Conservation (phyloP, 2,888 invertebrate species). For the Drosophila mayaguana region DNA sequence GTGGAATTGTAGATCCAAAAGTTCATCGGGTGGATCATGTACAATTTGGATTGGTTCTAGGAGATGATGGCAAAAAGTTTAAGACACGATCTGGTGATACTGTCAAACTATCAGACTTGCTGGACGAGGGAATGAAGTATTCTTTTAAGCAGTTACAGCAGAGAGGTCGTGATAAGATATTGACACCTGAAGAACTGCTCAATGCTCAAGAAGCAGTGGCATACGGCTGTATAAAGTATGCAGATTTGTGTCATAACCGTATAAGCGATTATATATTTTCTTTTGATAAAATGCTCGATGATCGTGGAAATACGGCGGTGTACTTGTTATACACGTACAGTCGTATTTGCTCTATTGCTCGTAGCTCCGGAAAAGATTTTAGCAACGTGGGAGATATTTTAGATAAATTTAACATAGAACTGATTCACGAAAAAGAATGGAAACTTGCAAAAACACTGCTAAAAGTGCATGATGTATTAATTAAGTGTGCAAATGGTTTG, state of each 20-base stretch:
- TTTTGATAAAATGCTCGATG: conserved; percentile 99
- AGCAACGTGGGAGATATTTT: conserved; percentile 89
- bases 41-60: conserved; percentile 98
- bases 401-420: conserved; percentile 87
- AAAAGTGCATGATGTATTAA: conserved; percentile 94
- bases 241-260: conserved; percentile 97
- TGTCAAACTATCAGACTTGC: conserved; percentile 92
- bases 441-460: conserved; percentile 95
- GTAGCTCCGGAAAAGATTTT: conserved; percentile 86
- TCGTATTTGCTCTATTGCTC: conserved; percentile 95
- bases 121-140: conserved; percentile 96
- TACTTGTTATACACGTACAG: conserved; percentile 98
- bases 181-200: conserved; percentile 92
- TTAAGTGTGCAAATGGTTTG: conserved; percentile 93
- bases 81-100: conserved; percentile 99
- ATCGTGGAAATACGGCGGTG: conserved; percentile 99
- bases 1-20: conserved; percentile 89
- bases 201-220: conserved; percentile 96
- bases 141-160: conserved; percentile 93
- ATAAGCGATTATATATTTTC: conserved; percentile 98
- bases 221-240: conserved; percentile 99
- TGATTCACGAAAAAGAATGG: conserved; percentile 97
- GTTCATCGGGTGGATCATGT: conserved; percentile 94
- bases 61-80: conserved; percentile 99
- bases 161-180: conserved; percentile 93